Conservation (phyloP, 2,113 vertebrate species). For the Grus americana region DNA sequence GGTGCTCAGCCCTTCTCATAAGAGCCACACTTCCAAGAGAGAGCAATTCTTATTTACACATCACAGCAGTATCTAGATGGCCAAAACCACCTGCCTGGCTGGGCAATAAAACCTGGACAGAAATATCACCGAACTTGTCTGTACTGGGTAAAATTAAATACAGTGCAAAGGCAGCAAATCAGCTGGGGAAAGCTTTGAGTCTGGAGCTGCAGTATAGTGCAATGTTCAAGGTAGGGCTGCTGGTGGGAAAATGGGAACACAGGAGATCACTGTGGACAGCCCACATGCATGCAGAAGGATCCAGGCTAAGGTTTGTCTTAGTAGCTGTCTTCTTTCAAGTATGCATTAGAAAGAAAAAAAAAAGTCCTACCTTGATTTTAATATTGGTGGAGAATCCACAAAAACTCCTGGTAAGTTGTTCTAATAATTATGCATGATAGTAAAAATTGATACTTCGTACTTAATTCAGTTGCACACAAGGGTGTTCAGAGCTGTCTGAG, state of each 20-base stretch:
- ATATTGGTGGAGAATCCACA: not conserved
- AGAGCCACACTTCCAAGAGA: not conserved
- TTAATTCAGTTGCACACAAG: not conserved
- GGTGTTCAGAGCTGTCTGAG: not conserved
- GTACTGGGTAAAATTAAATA: not conserved
- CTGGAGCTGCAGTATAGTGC: not conserved
- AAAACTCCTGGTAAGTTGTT: not conserved
- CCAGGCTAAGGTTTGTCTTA: not conserved
- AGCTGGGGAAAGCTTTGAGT: not conserved
- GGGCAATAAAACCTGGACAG: not conserved
- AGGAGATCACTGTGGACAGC: not conserved
- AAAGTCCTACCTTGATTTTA: not conserved
- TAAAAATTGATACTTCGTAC: not conserved
- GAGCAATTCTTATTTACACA: not conserved
- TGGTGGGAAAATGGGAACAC: not conserved
- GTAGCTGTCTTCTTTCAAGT: not conserved
- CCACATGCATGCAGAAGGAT: not conserved
- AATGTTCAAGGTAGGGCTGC: not conserved
- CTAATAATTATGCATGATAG: not conserved
- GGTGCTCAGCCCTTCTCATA: not conserved
- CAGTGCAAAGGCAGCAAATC: not conserved
- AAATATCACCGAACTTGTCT: not conserved
- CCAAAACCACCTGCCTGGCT: not conserved
- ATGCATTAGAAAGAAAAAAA: not conserved
- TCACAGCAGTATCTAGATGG: not conserved